Percentiles rank a stretch among this genome's conserved stretches.
Evolutionary conservation across 2,888 invertebrate genomes (phyloP).

Genomic region (Chirona hameri): DNA sequence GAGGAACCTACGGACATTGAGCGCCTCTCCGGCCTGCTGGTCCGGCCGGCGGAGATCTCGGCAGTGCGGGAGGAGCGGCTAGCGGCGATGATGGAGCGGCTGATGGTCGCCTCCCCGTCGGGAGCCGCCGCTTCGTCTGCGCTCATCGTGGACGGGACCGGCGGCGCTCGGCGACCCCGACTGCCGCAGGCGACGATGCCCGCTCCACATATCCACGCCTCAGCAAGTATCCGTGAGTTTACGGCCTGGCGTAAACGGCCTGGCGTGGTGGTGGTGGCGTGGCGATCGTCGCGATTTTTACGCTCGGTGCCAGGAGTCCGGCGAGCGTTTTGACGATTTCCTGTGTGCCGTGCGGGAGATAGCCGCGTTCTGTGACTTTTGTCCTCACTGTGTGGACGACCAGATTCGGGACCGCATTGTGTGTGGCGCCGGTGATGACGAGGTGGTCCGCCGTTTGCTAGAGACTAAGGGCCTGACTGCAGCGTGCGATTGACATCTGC

Average conservation of each 20-base stretch:
- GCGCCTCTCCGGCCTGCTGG: neutral
- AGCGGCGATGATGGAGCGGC: too few relatives aligned
- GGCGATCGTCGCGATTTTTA: neutral
- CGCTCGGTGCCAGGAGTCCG: neutral
- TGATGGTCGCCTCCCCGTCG: neutral
- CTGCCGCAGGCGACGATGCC: neutral
- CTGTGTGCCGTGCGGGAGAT: too few relatives aligned
- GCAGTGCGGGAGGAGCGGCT: too few relatives aligned
- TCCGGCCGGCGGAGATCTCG: neutral
- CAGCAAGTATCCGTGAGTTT: neutral
- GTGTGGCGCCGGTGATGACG: neutral
- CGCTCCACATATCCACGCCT: neutral
- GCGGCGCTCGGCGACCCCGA: neutral
- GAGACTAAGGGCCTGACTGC: neutral
- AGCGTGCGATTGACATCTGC: too few relatives aligned
- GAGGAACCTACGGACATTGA: neutral
- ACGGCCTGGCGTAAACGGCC: neutral
- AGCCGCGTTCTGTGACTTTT: too few relatives aligned
- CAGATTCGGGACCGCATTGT: neutral
- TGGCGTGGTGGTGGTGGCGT: neutral
- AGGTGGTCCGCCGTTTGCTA: neutral
- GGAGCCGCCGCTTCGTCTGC: neutral
- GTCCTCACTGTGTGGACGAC: too few relatives aligned
- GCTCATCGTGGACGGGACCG: neutral
- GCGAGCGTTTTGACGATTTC: too few relatives aligned